Evolutionary conservation across 1,140 invertebrate species (phyloP).

Genomic region (Drosophila leontia): DNA sequence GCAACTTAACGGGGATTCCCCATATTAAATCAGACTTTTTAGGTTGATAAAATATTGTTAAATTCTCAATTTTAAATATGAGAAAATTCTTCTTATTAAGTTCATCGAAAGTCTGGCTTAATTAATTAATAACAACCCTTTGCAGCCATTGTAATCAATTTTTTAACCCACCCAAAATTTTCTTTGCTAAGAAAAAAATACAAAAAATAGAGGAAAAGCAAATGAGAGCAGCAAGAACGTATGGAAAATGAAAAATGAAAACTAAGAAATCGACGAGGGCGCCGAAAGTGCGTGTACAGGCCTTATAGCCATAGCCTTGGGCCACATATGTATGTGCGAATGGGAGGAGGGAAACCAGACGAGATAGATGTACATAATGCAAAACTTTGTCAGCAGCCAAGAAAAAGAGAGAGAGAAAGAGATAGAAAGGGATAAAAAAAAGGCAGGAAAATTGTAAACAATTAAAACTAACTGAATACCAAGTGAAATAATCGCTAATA

Average conservation of each 20-base stretch:
- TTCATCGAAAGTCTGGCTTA: neutral
- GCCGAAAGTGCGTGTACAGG: conserved; percentile 47
- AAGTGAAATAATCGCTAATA: neutral
- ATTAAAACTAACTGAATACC: conserved; percentile 2
- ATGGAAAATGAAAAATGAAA: conserved; percentile 49
- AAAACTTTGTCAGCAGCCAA: conserved; percentile 54
- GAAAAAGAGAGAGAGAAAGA: neutral
- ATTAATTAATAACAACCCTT: conserved; percentile 4
- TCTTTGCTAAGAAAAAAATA: conserved; percentile 7
- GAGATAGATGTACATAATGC: conserved; percentile 56
- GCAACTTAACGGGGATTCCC: neutral
- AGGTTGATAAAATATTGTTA: neutral
- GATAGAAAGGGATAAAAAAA: conserved; percentile 2
- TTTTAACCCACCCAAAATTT: neutral
- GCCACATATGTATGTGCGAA: conserved; percentile 50
- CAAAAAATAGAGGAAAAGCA: conserved; percentile 15
- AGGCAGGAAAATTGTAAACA: neutral
- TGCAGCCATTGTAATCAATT: neutral
- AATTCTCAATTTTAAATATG: neutral
- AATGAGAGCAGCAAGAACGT: conserved; percentile 19
- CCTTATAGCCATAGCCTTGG: conserved; percentile 32
- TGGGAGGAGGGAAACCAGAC: conserved; percentile 23
- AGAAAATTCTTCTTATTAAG: neutral
- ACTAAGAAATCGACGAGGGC: conserved; percentile 44
- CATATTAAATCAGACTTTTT: neutral